Base-by-base conservation (phyloP, 1,140 invertebrate genomes). In the Rhagoletis pomonella region DNA sequence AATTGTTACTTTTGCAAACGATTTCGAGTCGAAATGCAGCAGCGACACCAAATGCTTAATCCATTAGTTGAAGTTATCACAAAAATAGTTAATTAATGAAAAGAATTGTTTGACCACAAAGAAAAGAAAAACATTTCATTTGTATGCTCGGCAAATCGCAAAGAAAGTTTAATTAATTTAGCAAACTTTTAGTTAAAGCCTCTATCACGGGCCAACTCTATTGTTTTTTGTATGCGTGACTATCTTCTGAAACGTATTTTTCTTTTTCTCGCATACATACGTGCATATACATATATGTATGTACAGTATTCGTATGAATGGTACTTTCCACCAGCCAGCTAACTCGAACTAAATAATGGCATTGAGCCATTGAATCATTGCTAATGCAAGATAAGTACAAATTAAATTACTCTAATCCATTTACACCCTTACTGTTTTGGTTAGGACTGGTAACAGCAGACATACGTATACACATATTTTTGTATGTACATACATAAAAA, bases 361-460 rank as follows among this genome's bases (percentile, higher is more conserved):
- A 67, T 4, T 67, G 29, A 19, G 29, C 19, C 73, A 58, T 42
- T 55, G 73, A 81, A 81, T 81, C 73, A 55, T 47, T 55, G 47
- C 73, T 81, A 81, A 81, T 81, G 73, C 47, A 55, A 81, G 73
- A 81, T 81, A 19, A 81, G 73, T 81, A 81, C 17, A 81, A 81
- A 81, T 81, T 81, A 81, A 81, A 81, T 81, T 81, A 81, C 47
- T 81, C 73, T 58, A 58, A 81, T 42, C 73, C 55, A 17, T 19
- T 81, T 81, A 81, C 55, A 50, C 17, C 50, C 73, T 81, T 81
- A 81, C 73, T 50, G 47, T 58, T 81, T 19, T 81, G 47, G 29
- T 29, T 29, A 29, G 7, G 44, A 50, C 5, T 10, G 29, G 73
- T 73, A 73, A 42, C 39, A 81, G 47, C 73, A 55, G 55, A 10